phyloP scores from a whole-genome alignment of 2,888 invertebrate species.

The Drosophila greeni region DNA sequence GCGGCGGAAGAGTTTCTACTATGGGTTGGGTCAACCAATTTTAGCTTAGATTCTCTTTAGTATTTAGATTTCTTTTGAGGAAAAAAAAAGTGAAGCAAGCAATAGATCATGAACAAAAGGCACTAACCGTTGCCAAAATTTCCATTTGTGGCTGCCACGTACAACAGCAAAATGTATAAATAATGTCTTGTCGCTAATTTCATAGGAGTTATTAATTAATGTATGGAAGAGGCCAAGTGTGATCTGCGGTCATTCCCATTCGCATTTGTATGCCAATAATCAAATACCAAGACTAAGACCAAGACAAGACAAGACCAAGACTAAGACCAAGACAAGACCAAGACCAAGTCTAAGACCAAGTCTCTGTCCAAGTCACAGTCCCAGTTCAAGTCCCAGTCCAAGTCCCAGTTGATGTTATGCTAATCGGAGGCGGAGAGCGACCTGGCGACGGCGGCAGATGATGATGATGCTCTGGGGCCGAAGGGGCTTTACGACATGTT shows the following conservation, averaged over 20 bases:
- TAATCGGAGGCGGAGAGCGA: conserved; percentile 52
- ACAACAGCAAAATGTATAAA: conserved; percentile 44
- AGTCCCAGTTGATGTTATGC: conserved; percentile 68
- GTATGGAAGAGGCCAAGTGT: conserved; percentile 42
- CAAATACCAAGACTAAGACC: background rate
- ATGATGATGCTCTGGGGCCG: conserved; percentile 32
- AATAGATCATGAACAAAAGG: conserved; percentile 37
- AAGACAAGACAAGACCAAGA: background rate
- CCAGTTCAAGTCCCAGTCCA: conserved; percentile 12
- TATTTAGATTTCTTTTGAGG: conserved; percentile 7
- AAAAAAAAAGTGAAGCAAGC: conserved; percentile 13
- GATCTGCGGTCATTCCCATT: conserved; percentile 62
- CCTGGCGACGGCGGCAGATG: conserved; percentile 21
- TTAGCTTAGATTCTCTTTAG: background rate
- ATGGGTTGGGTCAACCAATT: background rate
- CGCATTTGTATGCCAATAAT: conserved; percentile 33
- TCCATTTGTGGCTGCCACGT: conserved; percentile 38
- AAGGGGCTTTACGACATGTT: conserved; percentile 58
- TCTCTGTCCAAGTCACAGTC: conserved; percentile 42
- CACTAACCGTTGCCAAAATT: conserved; percentile 26
- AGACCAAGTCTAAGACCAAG: background rate
- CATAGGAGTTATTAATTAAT: conserved; percentile 67
- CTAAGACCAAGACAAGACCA: background rate
- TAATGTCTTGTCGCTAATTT: conserved; percentile 57
- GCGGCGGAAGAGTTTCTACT: conserved; percentile 1